phyloP scores from a whole-genome alignment of 1,140 invertebrate species.

The Venturia canescens region DNA sequence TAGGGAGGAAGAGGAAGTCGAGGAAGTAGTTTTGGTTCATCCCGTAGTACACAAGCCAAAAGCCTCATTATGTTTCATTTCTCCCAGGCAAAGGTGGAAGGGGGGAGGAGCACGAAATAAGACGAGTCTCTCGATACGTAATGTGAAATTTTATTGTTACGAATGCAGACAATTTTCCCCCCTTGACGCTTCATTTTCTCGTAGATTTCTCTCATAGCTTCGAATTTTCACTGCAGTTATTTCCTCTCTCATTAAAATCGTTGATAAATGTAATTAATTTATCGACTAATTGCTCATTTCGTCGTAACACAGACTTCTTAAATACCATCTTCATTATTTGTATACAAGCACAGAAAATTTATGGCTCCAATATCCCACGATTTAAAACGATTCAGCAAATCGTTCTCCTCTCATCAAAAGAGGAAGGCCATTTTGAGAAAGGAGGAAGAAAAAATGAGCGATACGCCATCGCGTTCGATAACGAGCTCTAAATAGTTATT shows the following conservation, averaged over 20 bases:
- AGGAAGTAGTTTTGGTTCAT: constrained; percentile 6
- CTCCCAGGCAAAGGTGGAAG: neutral
- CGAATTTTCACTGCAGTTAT: neutral
- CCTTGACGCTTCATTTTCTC: neutral
- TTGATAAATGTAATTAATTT: neutral
- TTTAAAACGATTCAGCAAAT: too few relatives aligned
- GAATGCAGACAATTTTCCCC: neutral
- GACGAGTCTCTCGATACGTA: constrained; percentile 23
- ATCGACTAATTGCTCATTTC: too few relatives aligned
- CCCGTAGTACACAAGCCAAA: constrained; percentile 18
- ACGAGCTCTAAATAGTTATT: too few relatives aligned
- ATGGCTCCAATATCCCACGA: too few relatives aligned
- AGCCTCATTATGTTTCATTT: constrained; percentile 34
- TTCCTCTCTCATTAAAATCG: neutral
- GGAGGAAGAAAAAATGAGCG: too few relatives aligned
- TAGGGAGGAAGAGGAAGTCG: constrained; percentile 48
- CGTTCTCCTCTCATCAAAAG: too few relatives aligned
- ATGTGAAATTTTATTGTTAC: constrained; percentile 3
- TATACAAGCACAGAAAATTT: too few relatives aligned
- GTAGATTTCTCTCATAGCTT: neutral
- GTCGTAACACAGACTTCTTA: too few relatives aligned
- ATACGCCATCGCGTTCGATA: too few relatives aligned
- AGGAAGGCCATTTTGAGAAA: too few relatives aligned
- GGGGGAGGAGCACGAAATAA: neutral
- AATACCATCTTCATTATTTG: too few relatives aligned